Evolutionary conservation across 2,888 invertebrate species (phyloP).

Genomic region (Anarsia innoxiella): DNA sequence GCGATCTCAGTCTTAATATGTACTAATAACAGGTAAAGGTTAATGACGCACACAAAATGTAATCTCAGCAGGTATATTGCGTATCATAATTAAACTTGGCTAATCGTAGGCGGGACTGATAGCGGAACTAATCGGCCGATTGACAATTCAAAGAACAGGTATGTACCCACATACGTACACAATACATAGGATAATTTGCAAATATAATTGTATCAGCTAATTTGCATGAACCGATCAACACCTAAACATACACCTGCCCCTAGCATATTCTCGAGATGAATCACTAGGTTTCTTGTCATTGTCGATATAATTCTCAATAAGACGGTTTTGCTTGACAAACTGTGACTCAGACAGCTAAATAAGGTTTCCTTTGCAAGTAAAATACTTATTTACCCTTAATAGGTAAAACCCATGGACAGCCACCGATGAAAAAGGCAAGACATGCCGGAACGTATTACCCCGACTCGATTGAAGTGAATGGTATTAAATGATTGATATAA

Average conservation of each 20-base stretch:
- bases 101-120: neutral
- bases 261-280: slow-evolving; percentile 50
- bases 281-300: slow-evolving; percentile 42
- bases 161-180: slow-evolving; percentile 6
- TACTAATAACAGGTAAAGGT: too few species aligned
- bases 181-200: slow-evolving; percentile 33
- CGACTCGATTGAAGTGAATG: slow-evolving; percentile 26
- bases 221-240: slow-evolving; percentile 45
- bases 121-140: slow-evolving; percentile 4
- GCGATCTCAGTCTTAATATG: slow-evolving; percentile 5
- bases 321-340: slow-evolving; percentile 42
- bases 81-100: too few species aligned
- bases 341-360: slow-evolving; percentile 59
- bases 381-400: slow-evolving; percentile 54
- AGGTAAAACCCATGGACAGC: slow-evolving; percentile 45
- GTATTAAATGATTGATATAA: slow-evolving; percentile 35
- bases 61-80: too few species aligned
- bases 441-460: slow-evolving; percentile 51
- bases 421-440: slow-evolving; percentile 47
- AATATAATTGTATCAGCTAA: slow-evolving; percentile 46
- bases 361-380: slow-evolving; percentile 57
- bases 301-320: slow-evolving; percentile 38
- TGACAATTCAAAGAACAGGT: slow-evolving; percentile 2
- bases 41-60: too few species aligned
- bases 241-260: slow-evolving; percentile 45